Conservation (phyloP, 1,140 invertebrate genomes). For the Tribolium castaneum region DNA sequence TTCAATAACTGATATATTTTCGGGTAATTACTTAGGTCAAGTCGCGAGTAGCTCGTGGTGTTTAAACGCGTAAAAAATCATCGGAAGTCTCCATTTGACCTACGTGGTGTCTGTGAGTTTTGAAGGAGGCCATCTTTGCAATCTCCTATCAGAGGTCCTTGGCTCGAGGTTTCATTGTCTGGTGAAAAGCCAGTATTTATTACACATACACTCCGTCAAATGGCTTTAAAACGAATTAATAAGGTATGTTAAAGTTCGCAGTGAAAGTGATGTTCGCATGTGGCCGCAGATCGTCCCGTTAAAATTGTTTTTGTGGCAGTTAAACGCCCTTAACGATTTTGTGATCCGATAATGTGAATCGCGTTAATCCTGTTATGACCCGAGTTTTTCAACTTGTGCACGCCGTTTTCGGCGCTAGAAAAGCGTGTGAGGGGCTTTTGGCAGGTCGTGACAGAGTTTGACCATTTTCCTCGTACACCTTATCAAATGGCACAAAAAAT, state of each 20-base stretch:
- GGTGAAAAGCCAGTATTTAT: constrained; percentile 71
- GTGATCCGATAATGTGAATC: constrained; percentile 62
- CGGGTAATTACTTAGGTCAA: constrained; percentile 28
- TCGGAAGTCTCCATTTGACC: constrained; percentile 63
- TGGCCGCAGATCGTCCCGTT: constrained; percentile 11
- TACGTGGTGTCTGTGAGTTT: constrained; percentile 71
- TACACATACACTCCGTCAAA: constrained; percentile 74
- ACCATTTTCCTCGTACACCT: constrained; percentile 37
- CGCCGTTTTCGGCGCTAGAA: neutral
- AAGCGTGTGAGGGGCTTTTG: no score
- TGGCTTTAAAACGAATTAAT: constrained; percentile 97
- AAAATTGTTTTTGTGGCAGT: constrained; percentile 54
- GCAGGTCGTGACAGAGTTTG: neutral
- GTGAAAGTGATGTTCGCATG: constrained; percentile 44
- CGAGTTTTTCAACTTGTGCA: neutral
- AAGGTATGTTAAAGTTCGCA: constrained; percentile 78
- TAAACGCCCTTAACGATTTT: constrained; percentile 68
- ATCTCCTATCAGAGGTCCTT: constrained; percentile 75
- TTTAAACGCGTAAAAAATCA: constrained; percentile 42
- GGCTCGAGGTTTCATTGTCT: constrained; percentile 73
- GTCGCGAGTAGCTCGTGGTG: neutral
- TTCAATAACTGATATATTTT: constrained; percentile 41
- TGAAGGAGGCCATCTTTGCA: constrained; percentile 75
- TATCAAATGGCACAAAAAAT: constrained; percentile 55
- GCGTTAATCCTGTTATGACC: neutral